Conservation (phyloP, 1,140 invertebrate genomes). For the Hetaerina americana region DNA sequence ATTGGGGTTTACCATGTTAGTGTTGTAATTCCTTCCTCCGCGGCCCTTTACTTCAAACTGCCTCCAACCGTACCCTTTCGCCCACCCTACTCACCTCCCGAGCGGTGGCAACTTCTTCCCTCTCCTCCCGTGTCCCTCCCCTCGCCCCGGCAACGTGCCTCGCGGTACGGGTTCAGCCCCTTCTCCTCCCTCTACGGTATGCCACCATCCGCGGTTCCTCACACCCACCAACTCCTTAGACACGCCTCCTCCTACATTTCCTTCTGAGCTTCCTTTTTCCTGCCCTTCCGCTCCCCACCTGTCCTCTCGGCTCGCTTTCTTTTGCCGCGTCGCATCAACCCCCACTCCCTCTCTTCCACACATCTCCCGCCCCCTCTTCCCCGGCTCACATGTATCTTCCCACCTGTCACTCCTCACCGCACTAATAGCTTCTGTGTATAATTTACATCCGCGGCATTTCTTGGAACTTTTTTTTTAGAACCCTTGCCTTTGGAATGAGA, state of each 20-base stretch:
- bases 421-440: neutral
- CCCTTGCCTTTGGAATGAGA: no score
- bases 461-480: neutral
- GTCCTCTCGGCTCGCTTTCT: no score
- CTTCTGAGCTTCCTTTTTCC: no score
- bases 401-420: neutral
- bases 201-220: no score
- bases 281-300: no score
- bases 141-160: neutral
- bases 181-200: no score
- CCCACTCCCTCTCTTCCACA: no score
- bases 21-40: neutral
- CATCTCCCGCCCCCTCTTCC: neutral
- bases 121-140: neutral
- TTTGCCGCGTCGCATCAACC: no score
- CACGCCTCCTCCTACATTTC: no score
- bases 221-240: no score
- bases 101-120: neutral
- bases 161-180: no score
- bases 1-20: neutral
- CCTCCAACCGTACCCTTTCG: neutral
- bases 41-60: neutral
- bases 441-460: neutral
- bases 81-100: neutral
- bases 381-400: neutral